Evolutionary conservation across 1,140 invertebrate species (phyloP).

Genomic region (Cotesia vestalis): DNA sequence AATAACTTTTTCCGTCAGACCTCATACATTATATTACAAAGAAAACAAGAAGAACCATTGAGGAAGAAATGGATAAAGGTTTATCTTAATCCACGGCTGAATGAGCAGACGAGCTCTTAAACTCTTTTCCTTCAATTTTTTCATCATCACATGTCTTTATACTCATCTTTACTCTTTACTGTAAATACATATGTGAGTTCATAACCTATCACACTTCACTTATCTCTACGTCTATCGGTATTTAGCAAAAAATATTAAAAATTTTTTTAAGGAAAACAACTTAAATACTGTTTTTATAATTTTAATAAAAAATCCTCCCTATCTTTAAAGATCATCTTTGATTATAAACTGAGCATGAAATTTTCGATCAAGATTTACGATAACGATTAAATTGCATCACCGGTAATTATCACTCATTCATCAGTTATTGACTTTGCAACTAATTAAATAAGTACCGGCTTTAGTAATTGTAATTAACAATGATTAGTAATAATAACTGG

Average conservation of each 20-base stretch:
- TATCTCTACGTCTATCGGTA: constrained; percentile 34
- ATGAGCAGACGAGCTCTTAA: constrained; percentile 60
- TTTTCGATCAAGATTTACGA: background rate
- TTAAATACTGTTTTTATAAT: constrained; percentile 40
- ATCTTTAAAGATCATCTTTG: too few species aligned
- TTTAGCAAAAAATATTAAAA: constrained; percentile 40
- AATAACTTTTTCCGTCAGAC: background rate
- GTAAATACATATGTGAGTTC: constrained; percentile 36
- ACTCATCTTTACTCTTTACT: constrained; percentile 34
- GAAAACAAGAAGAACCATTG: constrained; percentile 55
- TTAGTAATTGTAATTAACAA: constrained; percentile 6
- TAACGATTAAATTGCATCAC: too few species aligned
- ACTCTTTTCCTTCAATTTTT: constrained; percentile 40
- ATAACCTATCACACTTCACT: constrained; percentile 62
- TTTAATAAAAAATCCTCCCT: background rate
- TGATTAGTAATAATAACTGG: background rate
- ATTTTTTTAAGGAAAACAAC: constrained; percentile 44
- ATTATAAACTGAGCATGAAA: background rate
- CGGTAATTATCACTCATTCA: too few species aligned
- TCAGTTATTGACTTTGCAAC: background rate
- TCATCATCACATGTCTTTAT: constrained; percentile 34
- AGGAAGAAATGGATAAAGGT: constrained; percentile 64
- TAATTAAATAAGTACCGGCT: constrained; percentile 5
- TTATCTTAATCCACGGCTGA: constrained; percentile 66
- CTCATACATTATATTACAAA: background rate